These are phyloP conservation scores for Caenorhabditis sinica DNA, from an alignment of 2,888 invertebrate species.

Conservation along the genomic window DNA sequence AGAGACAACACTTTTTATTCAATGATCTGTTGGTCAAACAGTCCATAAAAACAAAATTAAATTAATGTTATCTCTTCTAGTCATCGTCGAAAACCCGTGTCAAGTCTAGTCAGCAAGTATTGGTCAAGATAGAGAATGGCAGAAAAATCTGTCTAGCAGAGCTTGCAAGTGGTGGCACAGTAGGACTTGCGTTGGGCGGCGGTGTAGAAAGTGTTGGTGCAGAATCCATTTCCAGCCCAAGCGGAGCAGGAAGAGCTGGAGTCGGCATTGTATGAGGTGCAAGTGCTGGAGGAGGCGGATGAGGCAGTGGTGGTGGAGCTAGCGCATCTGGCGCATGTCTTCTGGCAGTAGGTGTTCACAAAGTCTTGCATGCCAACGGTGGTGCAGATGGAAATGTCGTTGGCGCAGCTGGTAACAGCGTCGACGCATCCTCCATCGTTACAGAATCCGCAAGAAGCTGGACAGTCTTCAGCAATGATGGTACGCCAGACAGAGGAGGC, in stretches of 20 bases:
- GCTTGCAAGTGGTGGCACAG: constrained; percentile 50
- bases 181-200: constrained; percentile 47
- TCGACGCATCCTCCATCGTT: constrained; percentile 68
- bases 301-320: constrained; percentile 50
- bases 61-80: background rate
- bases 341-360: constrained; percentile 70
- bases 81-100: constrained; percentile 35
- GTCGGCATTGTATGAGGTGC: constrained; percentile 58
- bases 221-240: constrained; percentile 58
- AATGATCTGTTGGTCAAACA: no score
- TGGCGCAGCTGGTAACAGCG: constrained; percentile 67
- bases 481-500: constrained; percentile 61
- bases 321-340: constrained; percentile 67
- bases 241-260: constrained; percentile 40
- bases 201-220: constrained; percentile 58
- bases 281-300: constrained; percentile 32
- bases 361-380: constrained; percentile 61
- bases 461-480: constrained; percentile 66
- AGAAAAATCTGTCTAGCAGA: constrained; percentile 23
- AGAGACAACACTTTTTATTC: no score
- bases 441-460: constrained; percentile 68
- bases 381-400: constrained; percentile 64
- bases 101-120: constrained; percentile 5
- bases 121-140: no score
- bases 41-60: no score